Evolutionary conservation across 1,140 invertebrate species (phyloP).

Genomic region (Euura saliciscinereae): DNA sequence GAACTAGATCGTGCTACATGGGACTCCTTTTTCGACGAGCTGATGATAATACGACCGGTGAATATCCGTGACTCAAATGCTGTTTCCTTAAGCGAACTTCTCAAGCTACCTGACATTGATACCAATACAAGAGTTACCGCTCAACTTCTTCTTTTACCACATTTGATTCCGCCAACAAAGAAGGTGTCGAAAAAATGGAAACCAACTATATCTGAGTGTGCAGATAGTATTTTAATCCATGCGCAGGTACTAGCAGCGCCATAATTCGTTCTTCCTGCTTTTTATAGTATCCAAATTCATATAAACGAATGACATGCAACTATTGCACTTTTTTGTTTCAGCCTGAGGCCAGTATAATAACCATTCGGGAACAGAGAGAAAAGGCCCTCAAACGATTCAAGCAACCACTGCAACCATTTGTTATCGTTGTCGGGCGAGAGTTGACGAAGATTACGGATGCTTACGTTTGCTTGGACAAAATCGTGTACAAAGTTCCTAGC

Average conservation of each 20-base stretch:
- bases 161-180: slow-evolving; percentile 3
- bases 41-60: neutral
- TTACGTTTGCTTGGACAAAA: slow-evolving; percentile 12
- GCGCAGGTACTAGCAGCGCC: slow-evolving; percentile 15
- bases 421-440: slow-evolving; percentile 21
- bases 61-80: neutral
- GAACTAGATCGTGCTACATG: neutral
- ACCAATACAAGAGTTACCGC: neutral
- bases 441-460: neutral
- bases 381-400: slow-evolving; percentile 2
- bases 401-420: slow-evolving; percentile 22
- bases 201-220: slow-evolving; percentile 12
- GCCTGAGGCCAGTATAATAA: slow-evolving; percentile 6
- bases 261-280: too few species aligned
- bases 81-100: neutral
- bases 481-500: slow-evolving; percentile 13
- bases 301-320: neutral
- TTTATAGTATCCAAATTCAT: neutral
- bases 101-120: neutral
- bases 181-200: slow-evolving; percentile 20
- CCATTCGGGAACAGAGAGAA: slow-evolving; percentile 7
- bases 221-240: slow-evolving; percentile 19
- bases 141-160: neutral
- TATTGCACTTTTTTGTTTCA: slow-evolving; percentile 12
- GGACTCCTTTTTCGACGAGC: neutral